Evolutionary conservation across 2,113 vertebrate species (phyloP).

Genomic region (Entelurus aequoreus): DNA sequence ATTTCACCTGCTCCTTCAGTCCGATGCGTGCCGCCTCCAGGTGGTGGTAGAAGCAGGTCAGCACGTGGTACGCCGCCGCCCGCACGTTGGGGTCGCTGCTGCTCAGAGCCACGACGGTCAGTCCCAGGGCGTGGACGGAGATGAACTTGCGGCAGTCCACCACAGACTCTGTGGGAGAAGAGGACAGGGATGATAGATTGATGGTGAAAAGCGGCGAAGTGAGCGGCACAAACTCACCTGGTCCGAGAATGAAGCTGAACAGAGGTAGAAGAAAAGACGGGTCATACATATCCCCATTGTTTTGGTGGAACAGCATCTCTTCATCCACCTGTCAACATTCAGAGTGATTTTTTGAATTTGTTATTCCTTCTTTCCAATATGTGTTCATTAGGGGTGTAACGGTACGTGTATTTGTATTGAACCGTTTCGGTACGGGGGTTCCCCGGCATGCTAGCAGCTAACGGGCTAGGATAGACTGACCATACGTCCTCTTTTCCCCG

Average conservation of each 20-base stretch:
- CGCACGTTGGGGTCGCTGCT: constrained; percentile 85
- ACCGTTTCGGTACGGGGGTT: too few species aligned
- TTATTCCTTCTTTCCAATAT: not conserved
- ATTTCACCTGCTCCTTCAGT: constrained; percentile 81
- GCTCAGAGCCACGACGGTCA: constrained; percentile 84
- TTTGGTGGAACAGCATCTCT: constrained; percentile 61
- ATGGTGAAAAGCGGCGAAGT: not conserved
- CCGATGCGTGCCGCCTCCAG: constrained; percentile 82
- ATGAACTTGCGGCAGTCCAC: constrained; percentile 89
- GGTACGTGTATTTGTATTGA: too few species aligned
- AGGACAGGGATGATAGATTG: not conserved
- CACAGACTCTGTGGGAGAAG: constrained; percentile 74
- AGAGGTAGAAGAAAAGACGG: constrained; percentile 90
- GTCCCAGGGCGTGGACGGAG: constrained; percentile 81
- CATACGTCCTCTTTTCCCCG: too few species aligned
- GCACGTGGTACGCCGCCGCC: constrained; percentile 78
- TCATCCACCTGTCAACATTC: constrained; percentile 62
- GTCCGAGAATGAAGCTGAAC: constrained; percentile 81
- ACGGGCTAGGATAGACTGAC: too few species aligned
- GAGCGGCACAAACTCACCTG: constrained; percentile 71
- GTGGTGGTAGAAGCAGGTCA: constrained; percentile 83
- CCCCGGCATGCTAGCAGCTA: too few species aligned
- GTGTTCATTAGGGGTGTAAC: too few species aligned
- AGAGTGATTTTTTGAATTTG: not conserved
- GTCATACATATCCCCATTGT: constrained; percentile 76